Base-by-base conservation (phyloP, 1,140 invertebrate species). In the Dreissena polymorpha region DNA sequence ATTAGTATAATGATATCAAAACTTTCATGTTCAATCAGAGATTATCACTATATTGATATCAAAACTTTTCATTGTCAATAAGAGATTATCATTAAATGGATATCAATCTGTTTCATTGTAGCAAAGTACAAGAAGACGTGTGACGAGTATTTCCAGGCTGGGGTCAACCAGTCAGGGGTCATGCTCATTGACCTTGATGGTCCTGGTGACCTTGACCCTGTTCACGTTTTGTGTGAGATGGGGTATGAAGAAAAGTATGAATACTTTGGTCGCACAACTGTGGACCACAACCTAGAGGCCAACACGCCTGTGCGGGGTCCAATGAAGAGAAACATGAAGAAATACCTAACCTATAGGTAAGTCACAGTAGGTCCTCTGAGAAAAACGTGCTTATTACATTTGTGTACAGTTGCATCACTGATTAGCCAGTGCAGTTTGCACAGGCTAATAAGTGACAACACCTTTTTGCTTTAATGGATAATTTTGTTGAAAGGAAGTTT, bases 131-230 rank as follows among this genome's bases (percentile, higher is more conserved):
- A 96, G 81, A 96, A 97, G 91, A 98, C 97, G 0, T 99, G 97
- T 91, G 97, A 98, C 93, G 97, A 98, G 90, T 91, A 98, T 65
- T 97, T 97, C 14, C 93, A 98, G 6, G 92, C 98, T 8, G 95
- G 95, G 10, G 97, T 97, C 88, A 97, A 96, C 0, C 95, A 97
- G 88, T 96, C 97, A 57, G 97, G 97, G 86, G 96, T 98, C 0
- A 98, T 98, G 90, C 97, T 93, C 76, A 93, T 98, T 82, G 97
- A 98, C 89, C 97, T 98, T 76, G 97, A 99, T 92, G 97, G 97
- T 1, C 97, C 98, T 91, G 97, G 97, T 0, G 95, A 95, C 74
- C 97, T 97, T 89, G 96, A 97, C 29, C 97, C 97, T 0, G 96
- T 96, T 5, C 95, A 97, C 88, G 97, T 98, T 0, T 96, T 96